Conservation (phyloP, 2,797 vertebrate genomes). For the Bovichtus variegatus region DNA sequence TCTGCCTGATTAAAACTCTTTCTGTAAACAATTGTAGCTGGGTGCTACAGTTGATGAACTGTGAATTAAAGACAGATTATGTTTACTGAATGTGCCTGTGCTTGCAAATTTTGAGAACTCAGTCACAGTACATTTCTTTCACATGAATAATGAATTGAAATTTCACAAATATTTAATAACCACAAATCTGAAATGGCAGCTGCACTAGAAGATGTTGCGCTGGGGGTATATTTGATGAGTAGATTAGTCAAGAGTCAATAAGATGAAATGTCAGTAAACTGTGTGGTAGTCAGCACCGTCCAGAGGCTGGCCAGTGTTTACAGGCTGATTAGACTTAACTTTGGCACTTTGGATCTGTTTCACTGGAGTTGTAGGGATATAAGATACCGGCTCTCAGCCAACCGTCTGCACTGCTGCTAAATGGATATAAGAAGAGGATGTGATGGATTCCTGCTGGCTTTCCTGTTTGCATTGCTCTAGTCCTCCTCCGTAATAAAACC, state of each 20-base stretch:
- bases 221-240: background rate
- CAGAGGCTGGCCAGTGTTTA: conserved; percentile 17
- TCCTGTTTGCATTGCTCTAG: conserved; percentile 48
- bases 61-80: conserved; percentile 44
- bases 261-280: background rate
- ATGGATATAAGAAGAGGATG: conserved; percentile 46
- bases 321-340: conserved; percentile 14
- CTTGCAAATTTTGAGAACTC: conserved; percentile 3
- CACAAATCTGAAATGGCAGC: background rate
- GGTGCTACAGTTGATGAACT: conserved; percentile 44
- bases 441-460: conserved; percentile 54
- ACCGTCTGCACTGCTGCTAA: conserved; percentile 40
- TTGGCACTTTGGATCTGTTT: conserved; percentile 27
- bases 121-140: conserved; percentile 16
- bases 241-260: conserved; percentile 2
- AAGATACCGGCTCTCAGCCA: conserved; percentile 35
- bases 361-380: conserved; percentile 25
- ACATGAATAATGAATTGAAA: conserved; percentile 28
- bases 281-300: background rate
- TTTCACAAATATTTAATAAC: conserved; percentile 19
- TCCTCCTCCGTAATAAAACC: conserved; percentile 57
- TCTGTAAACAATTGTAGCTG: conserved; percentile 61
- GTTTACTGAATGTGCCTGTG: conserved; percentile 21
- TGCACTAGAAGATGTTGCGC: background rate
- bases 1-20: conserved; percentile 72